Percentiles rank a stretch among this genome's conserved stretches.
Evolutionary conservation across 2,888 invertebrate genomes (phyloP).

Genomic region (Diarsia dahlii): DNA sequence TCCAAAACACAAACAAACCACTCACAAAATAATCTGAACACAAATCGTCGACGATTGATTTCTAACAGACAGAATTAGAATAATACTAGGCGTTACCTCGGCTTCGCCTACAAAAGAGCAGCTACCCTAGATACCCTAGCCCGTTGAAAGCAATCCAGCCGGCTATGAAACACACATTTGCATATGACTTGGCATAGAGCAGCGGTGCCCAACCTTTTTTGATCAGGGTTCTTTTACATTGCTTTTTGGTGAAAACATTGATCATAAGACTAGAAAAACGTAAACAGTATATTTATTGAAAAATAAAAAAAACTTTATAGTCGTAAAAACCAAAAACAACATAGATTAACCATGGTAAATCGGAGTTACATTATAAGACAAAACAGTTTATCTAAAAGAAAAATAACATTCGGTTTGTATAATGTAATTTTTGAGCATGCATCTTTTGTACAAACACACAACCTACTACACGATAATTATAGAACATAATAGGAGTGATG

Average conservation of each 20-base stretch:
- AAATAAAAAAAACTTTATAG: too few relatives aligned
- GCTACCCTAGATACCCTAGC: constrained; percentile 24
- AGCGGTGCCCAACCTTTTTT: neutral
- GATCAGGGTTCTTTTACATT: too few relatives aligned
- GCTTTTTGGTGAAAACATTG: too few relatives aligned
- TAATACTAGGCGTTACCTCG: constrained; percentile 43
- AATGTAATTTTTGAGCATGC: neutral
- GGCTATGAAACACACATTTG: constrained; percentile 62
- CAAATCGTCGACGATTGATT: constrained; percentile 17
- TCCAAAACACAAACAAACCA: constrained; percentile 4
- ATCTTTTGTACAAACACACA: neutral
- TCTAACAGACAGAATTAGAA: constrained; percentile 46
- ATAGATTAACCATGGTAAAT: too few relatives aligned
- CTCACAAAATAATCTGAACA: constrained; percentile 12
- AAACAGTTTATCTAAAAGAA: neutral
- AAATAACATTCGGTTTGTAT: neutral
- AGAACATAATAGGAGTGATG: too few relatives aligned
- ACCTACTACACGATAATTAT: too few relatives aligned
- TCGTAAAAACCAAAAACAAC: too few relatives aligned
- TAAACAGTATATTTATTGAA: too few relatives aligned
- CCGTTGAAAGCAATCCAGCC: constrained; percentile 60
- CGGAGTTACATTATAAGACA: too few relatives aligned
- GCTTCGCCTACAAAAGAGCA: constrained; percentile 45
- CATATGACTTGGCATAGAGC: constrained; percentile 61
- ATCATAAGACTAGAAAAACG: too few relatives aligned